A percentile compares a stretch with the other conserved stretches of the same genome.
Conservation (phyloP, 2,113 vertebrate genomes). For the Muscicapa adusta region DNA sequence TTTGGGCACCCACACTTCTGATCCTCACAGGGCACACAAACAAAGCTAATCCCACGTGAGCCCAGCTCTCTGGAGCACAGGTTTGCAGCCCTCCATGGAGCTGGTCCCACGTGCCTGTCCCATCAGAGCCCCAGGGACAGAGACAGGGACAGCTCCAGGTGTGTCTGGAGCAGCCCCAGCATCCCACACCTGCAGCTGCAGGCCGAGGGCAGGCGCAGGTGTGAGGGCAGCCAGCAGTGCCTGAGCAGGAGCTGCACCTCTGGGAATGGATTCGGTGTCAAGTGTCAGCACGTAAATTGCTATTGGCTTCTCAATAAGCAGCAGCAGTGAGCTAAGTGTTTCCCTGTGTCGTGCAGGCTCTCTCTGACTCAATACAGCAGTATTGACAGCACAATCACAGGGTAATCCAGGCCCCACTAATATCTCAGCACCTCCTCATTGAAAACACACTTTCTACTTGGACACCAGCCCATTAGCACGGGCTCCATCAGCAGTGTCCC, state of each 20-base stretch:
- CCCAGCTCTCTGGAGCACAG: background rate
- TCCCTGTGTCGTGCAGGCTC: slow-evolving; percentile 83
- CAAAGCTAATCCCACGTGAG: background rate
- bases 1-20: background rate
- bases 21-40: fast-evolving
- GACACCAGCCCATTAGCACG: slow-evolving; percentile 65
- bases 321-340: slow-evolving; percentile 84
- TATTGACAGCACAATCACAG: slow-evolving; percentile 98
- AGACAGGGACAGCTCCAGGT: background rate
- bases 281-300: slow-evolving; percentile 95
- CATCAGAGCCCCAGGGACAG: background rate
- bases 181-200: background rate
- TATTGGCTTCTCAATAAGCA: slow-evolving; percentile 99
- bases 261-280: slow-evolving; percentile 75
- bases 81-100: fast-evolving
- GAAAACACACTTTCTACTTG: slow-evolving; percentile 74
- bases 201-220: background rate
- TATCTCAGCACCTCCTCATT: slow-evolving; percentile 74
- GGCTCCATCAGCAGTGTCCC: background rate
- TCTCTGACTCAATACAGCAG: slow-evolving; percentile 87
- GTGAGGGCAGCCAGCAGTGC: background rate
- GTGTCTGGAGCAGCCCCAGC: fast-evolving
- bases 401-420: slow-evolving; percentile 84
- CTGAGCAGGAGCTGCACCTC: slow-evolving; percentile 63
- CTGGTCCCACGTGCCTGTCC: background rate